Evolutionary conservation across 2,888 invertebrate genomes (phyloP), one percentile per base, ranked within the genome.

Genomic region (Alsophila aescularia): DNA sequence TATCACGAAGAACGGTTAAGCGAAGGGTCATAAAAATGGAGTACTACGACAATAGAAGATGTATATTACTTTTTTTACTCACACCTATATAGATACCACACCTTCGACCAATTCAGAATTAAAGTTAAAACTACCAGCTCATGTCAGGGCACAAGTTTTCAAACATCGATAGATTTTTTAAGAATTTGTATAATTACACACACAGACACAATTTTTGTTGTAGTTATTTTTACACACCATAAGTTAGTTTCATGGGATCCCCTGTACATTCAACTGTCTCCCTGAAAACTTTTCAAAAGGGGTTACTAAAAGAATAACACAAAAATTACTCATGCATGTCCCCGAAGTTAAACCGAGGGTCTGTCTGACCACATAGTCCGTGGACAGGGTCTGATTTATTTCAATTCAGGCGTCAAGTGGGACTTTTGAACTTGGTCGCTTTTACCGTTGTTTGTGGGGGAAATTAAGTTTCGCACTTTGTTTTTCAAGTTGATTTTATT

Each of bases 371-470:
- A 66, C 66, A 70, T 70, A 72, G 66, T 66, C 71, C 67, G 52
- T 72, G 75, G 79, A 79, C 73, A 77, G 71, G 80, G 73, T 75
- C 79, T 82, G 83, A 83, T 82, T 82, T 83, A 83, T 83, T 75
- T 74, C 67, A 64, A 73, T 75, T 79, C 70, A 69, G 66, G 67
- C 66, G 73, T 77, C 74, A 73, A 81, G 80, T 75, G 77, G 75
- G 72, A 79, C 77, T 74, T 81, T 76, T 75, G 72, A 79, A 80
- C 76, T 79, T 72, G 47, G 67, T 58, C 66, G 73, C 53, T 71
- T 76, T 77, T 68, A 69, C 72, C 68, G 67, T 65, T 64, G 68
- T 63, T 73, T 71, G 66, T 62, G 66, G 70, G 63, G 67, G 65
- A 72, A 79, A 77, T 77, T 75, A 69, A 70, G 69, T 70, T 67